Evolutionary conservation across 2,113 vertebrate genomes (phyloP), one percentile per base, ranked within the genome.

Genomic region (Salminus brasiliensis): DNA sequence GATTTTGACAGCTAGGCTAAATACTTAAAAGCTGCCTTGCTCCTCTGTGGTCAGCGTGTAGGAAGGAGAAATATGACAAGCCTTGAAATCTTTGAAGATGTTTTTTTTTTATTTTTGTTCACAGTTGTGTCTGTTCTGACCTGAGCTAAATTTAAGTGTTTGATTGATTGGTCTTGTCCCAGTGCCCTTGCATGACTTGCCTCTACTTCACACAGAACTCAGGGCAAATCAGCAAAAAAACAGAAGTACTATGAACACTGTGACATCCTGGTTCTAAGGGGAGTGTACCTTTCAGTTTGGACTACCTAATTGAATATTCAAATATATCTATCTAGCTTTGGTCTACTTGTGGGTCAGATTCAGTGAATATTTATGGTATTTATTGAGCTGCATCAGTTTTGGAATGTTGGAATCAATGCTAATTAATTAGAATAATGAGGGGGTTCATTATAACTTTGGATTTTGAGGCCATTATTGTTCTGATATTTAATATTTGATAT

Each of bases 1-100:
- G 39, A 57, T 41, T 41, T 29, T 73, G 69, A 74, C 76, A 60
- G 45, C 76, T 60, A 60, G 45, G 70, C 53, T 60, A 55, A 74
- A 72, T 68, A 41, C n/a, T 62, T 71, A 59, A 76, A 59, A 57
- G 21, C n/a, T 55, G 25, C 45, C 15, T 67, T 15, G 36, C 68
- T 47, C 11, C n/a, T 52, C 43, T 70, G 41, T 39, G 16, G 55
- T 53, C 73, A 71, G 72, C 7, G 68, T 65, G 36, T 10, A 43
- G 70, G 49, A 32, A 7, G 23, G 3, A 34, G 16, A 80, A 74
- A 47, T 74, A 32, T 32, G 18, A 15, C 30, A 72, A 71, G 5
- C n/a, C n/a, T 30, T 66, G 4, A 63, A 34, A 34, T 34, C 60
- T 63, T 63, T 32, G 18, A 32, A 63, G 60, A 63, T 18, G 18